Evolutionary conservation across 37 sponge, comb jelly and placozoan species (phyloP).

Genomic region (Lycopodina hypogea): DNA sequence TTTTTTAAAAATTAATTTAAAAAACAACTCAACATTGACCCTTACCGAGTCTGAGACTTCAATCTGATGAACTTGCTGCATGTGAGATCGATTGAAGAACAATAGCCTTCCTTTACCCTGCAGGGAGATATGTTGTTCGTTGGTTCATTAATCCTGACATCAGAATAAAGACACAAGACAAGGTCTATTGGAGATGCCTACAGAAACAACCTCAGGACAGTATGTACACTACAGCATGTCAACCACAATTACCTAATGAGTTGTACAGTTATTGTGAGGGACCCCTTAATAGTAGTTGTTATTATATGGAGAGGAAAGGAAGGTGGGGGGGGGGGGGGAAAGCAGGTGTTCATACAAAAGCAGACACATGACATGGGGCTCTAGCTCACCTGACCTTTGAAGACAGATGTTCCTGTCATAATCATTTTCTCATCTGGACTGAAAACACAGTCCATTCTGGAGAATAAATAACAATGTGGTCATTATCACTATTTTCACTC

Average conservation of each 20-base stretch:
- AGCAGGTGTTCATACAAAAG: too few species aligned
- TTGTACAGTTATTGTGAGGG: too few species aligned
- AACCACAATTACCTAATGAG: too few species aligned
- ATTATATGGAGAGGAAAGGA: too few species aligned
- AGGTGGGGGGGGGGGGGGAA: too few species aligned
- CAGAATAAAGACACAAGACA: too few species aligned
- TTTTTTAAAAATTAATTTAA: neutral
- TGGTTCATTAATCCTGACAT: too few species aligned
- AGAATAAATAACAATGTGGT: neutral
- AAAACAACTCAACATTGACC: neutral
- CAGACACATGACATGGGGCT: too few species aligned
- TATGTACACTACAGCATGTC: too few species aligned
- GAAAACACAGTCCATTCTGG: constrained; percentile 81
- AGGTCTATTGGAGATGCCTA: too few species aligned
- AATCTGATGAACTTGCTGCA: constrained; percentile 55
- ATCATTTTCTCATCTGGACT: constrained; percentile 91
- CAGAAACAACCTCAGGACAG: too few species aligned
- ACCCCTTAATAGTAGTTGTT: too few species aligned
- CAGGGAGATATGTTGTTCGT: neutral
- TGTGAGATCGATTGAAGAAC: constrained; percentile 64
- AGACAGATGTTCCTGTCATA: constrained; percentile 77
- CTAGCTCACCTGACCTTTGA: constrained; percentile 49
- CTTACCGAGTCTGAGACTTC: constrained; percentile 64
- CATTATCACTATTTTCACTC: neutral
- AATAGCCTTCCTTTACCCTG: constrained; percentile 67